These are phyloP conservation scores for Pitangus sulphuratus DNA, from an alignment of 2,797 vertebrate genomes.

Conservation along the genomic window DNA sequence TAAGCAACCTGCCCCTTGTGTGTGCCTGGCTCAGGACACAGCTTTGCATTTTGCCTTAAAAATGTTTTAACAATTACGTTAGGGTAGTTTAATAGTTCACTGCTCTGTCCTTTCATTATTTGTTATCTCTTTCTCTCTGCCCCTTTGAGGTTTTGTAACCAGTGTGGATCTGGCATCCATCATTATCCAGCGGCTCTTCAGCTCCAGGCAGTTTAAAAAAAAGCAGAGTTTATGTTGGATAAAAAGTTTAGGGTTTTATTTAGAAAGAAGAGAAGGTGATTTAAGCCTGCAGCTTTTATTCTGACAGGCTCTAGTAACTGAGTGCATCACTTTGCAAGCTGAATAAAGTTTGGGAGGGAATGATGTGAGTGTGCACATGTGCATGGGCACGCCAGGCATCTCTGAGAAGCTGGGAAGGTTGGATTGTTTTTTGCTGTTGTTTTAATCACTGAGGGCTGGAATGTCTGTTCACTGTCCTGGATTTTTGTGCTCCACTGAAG, in stretches of 20 bases:
- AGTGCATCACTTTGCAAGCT: neutral
- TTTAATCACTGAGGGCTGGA: neutral
- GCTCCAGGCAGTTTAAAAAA: neutral
- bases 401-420: neutral
- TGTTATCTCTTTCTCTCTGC: neutral
- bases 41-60: neutral
- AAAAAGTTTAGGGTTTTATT: neutral
- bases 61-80: neutral
- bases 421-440: neutral
- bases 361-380: neutral
- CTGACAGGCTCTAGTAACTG: neutral
- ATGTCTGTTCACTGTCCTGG: neutral
- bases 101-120: neutral
- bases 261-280: neutral
- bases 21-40: fast-evolving
- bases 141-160: neutral
- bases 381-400: neutral
- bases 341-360: neutral
- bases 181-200: neutral
- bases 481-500: neutral
- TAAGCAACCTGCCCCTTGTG: neutral
- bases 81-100: neutral
- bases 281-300: neutral
- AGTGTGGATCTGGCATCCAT: neutral
- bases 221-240: neutral